Evolutionary conservation across 2,888 invertebrate genomes (phyloP).

Genomic region (Cyaniris semiargus): DNA sequence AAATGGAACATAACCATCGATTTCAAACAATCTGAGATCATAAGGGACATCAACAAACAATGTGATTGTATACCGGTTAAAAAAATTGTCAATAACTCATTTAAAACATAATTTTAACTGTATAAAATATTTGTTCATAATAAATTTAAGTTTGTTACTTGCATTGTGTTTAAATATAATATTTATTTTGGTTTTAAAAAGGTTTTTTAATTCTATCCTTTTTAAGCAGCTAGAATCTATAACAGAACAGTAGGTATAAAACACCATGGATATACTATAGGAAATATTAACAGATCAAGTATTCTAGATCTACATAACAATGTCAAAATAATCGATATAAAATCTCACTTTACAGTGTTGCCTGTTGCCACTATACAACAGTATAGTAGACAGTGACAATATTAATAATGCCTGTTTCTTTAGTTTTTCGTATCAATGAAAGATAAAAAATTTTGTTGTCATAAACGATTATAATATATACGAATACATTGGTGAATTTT

Average conservation of each 20-base stretch:
- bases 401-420: background rate
- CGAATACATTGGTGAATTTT: background rate
- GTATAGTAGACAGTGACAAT: background rate
- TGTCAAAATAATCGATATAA: background rate
- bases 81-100: background rate
- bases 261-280: background rate
- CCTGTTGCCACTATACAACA: slow-evolving; percentile 3
- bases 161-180: slow-evolving; percentile 8
- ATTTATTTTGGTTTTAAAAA: slow-evolving; percentile 1
- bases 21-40: background rate
- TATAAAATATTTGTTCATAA: background rate
- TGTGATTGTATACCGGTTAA: background rate
- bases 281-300: background rate
- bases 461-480: background rate
- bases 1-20: background rate
- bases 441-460: background rate
- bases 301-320: background rate
- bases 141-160: background rate
- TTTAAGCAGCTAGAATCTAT: background rate
- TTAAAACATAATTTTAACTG: background rate
- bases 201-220: background rate
- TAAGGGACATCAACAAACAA: background rate
- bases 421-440: background rate
- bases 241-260: background rate
- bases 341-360: slow-evolving; percentile 7